phyloP scores from a whole-genome alignment of 2,888 invertebrate species.

The Papilio gigon region DNA sequence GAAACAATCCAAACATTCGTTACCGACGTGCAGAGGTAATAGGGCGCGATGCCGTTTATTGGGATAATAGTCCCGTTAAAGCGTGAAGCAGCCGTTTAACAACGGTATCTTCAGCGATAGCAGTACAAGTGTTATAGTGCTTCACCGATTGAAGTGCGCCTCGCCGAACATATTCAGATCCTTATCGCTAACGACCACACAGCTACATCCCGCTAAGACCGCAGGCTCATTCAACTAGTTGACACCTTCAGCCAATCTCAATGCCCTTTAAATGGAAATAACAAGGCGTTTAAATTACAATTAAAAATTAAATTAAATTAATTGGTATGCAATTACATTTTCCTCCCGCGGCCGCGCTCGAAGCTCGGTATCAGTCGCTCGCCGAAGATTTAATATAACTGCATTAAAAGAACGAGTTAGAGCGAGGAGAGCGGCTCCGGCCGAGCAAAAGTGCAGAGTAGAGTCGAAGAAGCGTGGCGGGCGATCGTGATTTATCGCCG shows the following conservation, averaged over 20 bases:
- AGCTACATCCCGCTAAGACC: slow-evolving; percentile 57
- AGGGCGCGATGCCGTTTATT: slow-evolving; percentile 53
- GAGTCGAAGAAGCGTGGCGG: slow-evolving; percentile 78
- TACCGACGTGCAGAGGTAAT: slow-evolving; percentile 21
- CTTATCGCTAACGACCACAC: slow-evolving; percentile 70
- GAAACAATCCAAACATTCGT: slow-evolving; percentile 35
- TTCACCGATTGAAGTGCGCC: slow-evolving; percentile 67
- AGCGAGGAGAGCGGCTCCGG: slow-evolving; percentile 53
- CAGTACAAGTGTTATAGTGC: slow-evolving; percentile 78
- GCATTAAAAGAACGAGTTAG: slow-evolving; percentile 59
- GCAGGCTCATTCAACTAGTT: slow-evolving; percentile 59
- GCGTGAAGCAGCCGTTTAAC: slow-evolving; percentile 55
- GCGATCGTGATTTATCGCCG: slow-evolving; percentile 80
- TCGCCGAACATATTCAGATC: slow-evolving; percentile 67
- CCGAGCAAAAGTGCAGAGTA: slow-evolving; percentile 77
- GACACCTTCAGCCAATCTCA: slow-evolving; percentile 65
- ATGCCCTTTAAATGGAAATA: slow-evolving; percentile 49
- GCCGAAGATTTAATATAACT: slow-evolving; percentile 45
- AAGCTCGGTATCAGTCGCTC: slow-evolving; percentile 31
- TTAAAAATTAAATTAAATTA: slow-evolving; percentile 34
- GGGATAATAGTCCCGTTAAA: slow-evolving; percentile 62
- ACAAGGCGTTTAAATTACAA: slow-evolving; percentile 32
- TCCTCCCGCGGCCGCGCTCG: slow-evolving; percentile 5
- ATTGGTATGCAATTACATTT: slow-evolving; percentile 24
- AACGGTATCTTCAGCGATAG: slow-evolving; percentile 62